These are phyloP conservation scores for Dermatophagoides farinae DNA, from an alignment of 1,140 invertebrate species.

Conservation along the genomic window DNA sequence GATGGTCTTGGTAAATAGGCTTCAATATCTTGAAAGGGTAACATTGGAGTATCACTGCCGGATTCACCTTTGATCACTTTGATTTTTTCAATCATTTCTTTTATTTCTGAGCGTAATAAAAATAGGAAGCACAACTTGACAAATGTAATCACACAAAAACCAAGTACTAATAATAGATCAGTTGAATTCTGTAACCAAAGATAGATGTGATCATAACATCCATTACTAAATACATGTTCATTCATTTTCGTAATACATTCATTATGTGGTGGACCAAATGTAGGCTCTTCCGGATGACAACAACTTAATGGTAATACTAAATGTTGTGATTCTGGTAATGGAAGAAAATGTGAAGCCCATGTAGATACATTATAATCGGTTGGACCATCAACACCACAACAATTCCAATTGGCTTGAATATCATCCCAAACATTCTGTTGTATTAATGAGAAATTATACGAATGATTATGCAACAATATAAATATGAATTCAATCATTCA, in stretches of 20 bases:
- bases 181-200: conserved; percentile 52
- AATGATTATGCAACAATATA: neutral
- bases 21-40: conserved; percentile 22
- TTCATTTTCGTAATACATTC: neutral
- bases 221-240: conserved; percentile 21
- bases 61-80: conserved; percentile 29
- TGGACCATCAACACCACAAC: conserved; percentile 52
- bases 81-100: conserved; percentile 78
- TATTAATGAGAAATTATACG: neutral
- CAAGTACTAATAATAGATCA: conserved; percentile 57
- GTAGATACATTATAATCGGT: conserved; percentile 34
- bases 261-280: neutral
- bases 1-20: conserved; percentile 20
- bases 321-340: conserved; percentile 2
- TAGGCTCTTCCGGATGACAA: conserved; percentile 8
- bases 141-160: conserved; percentile 72
- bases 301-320: conserved; percentile 18
- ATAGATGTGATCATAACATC: conserved; percentile 45
- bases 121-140: conserved; percentile 70
- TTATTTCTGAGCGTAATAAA: conserved; percentile 57
- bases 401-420: conserved; percentile 47
- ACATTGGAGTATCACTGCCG: conserved; percentile 22
- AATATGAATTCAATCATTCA: neutral
- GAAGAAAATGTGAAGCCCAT: conserved; percentile 11
- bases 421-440: conserved; percentile 46